Evolutionary conservation across 2,797 vertebrate genomes (phyloP).

Genomic region (Catharus ustulatus): DNA sequence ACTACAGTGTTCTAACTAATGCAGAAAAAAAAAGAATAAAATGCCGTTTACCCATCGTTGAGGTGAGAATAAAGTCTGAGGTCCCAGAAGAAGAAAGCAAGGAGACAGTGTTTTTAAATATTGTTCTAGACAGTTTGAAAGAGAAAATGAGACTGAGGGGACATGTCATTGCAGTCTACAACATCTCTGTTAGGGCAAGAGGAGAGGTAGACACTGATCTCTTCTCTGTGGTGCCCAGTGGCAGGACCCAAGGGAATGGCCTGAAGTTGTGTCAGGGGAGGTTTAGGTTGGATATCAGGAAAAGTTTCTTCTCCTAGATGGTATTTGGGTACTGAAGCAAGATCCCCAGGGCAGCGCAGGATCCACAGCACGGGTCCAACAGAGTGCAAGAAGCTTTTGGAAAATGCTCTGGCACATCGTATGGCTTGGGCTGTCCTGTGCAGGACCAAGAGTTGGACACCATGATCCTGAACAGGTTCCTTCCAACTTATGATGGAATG

Average conservation of each 20-base stretch:
- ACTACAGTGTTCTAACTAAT: background rate
- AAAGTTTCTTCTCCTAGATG: background rate
- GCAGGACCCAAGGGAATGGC: background rate
- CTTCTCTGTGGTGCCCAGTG: too few species aligned
- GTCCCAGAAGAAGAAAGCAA: background rate
- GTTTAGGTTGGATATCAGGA: background rate
- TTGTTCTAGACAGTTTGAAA: background rate
- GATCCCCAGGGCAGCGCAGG: background rate
- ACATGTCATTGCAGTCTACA: background rate
- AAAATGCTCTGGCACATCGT: background rate
- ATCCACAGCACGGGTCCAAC: background rate
- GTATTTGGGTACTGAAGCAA: background rate
- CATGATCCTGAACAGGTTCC: background rate
- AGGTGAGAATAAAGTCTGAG: background rate
- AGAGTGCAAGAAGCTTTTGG: fast-evolving
- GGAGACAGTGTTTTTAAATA: background rate
- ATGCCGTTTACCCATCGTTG: background rate
- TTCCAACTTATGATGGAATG: background rate
- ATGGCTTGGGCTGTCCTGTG: background rate
- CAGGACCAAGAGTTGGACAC: background rate
- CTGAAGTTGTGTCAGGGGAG: background rate
- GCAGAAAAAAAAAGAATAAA: background rate
- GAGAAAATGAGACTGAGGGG: background rate
- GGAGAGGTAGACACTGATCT: background rate
- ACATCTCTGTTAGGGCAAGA: background rate